These are phyloP conservation scores for Brachionus rubens DNA, from an alignment of 1,140 invertebrate genomes.

Conservation along the genomic window DNA sequence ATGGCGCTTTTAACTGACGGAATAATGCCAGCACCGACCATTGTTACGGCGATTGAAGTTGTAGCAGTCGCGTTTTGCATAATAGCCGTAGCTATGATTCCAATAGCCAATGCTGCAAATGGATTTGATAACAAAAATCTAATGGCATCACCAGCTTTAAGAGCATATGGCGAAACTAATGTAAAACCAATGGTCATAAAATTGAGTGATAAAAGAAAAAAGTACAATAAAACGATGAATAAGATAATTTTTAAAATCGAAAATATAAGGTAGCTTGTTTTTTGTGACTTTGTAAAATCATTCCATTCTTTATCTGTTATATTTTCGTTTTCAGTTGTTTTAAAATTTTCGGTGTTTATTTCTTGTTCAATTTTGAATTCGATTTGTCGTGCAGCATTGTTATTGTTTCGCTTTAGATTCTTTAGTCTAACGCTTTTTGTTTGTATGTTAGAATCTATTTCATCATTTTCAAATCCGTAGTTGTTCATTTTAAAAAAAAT, in stretches of 20 bases:
- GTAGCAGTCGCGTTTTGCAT: conserved; percentile 67
- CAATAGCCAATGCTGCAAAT: conserved; percentile 65
- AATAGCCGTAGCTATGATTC: conserved; percentile 66
- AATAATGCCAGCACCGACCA: conserved; percentile 61
- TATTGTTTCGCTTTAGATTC: too few relatives aligned
- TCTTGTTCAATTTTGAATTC: neutral
- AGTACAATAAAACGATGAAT: conserved; percentile 4
- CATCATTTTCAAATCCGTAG: neutral
- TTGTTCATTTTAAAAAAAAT: neutral
- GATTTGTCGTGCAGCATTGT: neutral
- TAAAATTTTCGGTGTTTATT: neutral
- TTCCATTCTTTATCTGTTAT: neutral
- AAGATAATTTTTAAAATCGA: conserved; percentile 30
- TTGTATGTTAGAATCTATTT: neutral
- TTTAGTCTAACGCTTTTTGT: too few relatives aligned
- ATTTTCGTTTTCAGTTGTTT: neutral
- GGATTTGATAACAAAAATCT: conserved; percentile 62
- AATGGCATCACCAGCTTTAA: neutral
- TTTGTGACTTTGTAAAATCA: neutral
- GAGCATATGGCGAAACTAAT: conserved; percentile 3
- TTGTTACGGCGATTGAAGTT: conserved; percentile 67
- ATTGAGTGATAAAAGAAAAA: conserved; percentile 36
- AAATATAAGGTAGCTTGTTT: neutral
- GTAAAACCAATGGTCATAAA: conserved; percentile 42
- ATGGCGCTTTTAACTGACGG: conserved; percentile 61